A percentile compares a stretch with the other conserved stretches of the same genome.
These are phyloP conservation scores for Paralvinella palmiformis DNA, from an alignment of 1,140 invertebrate species.

Conservation along the genomic window DNA sequence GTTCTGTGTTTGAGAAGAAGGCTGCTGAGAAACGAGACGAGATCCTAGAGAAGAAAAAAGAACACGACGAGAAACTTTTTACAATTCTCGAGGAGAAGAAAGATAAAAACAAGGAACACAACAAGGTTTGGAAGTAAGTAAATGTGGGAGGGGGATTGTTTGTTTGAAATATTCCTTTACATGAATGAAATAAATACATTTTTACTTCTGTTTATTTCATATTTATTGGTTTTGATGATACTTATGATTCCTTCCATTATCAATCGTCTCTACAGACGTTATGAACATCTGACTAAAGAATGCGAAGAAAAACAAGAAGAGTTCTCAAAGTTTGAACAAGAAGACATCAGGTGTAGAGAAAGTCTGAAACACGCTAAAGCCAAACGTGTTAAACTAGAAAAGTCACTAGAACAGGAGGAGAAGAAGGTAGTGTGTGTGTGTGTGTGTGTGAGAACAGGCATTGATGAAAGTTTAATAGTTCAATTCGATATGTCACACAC, in stretches of 20 bases:
- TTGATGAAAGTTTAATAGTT: too few species aligned
- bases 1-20: slow-evolving; percentile 36
- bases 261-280: slow-evolving; percentile 35
- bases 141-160: too few species aligned
- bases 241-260: too few species aligned
- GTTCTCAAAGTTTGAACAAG: slow-evolving; percentile 47
- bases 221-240: too few species aligned
- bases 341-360: slow-evolving; percentile 48
- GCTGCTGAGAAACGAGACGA: slow-evolving; percentile 36
- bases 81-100: slow-evolving; percentile 36
- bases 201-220: too few species aligned
- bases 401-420: slow-evolving; percentile 42
- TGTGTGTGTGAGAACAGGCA: too few species aligned
- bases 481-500: too few species aligned
- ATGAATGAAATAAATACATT: too few species aligned
- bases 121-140: slow-evolving; percentile 38
- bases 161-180: too few species aligned
- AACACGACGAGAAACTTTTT: slow-evolving; percentile 32
- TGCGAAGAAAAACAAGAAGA: slow-evolving; percentile 45
- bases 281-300: slow-evolving; percentile 38
- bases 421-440: too few species aligned
- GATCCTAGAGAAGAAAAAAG: slow-evolving; percentile 37
- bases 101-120: slow-evolving; percentile 34
- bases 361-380: slow-evolving; percentile 49
- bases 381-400: slow-evolving; percentile 47